phyloP scores from a whole-genome alignment of 2,888 invertebrate species.

The Leuctra nigra region DNA sequence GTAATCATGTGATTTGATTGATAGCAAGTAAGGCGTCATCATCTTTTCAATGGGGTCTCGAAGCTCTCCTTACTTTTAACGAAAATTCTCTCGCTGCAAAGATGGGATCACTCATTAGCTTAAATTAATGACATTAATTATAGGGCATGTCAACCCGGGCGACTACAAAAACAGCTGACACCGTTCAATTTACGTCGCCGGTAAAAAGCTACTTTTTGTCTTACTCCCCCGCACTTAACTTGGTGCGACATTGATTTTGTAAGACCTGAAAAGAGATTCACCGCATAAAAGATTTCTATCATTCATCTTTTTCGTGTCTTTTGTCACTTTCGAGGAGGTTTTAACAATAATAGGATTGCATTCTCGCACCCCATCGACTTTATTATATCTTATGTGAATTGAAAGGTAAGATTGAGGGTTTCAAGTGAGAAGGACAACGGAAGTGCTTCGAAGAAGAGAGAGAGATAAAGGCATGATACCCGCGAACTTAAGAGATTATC shows the following conservation, averaged over 20 bases:
- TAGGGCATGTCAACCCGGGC: conserved; percentile 3
- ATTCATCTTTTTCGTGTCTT: conserved; percentile 21
- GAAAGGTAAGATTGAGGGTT: background rate
- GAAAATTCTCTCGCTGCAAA: too few species aligned
- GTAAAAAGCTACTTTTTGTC: conserved; percentile 14
- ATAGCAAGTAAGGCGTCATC: too few species aligned
- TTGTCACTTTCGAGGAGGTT: conserved; percentile 15
- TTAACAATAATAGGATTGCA: conserved; percentile 20
- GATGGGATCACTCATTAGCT: conserved; percentile 11
- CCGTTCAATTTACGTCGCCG: conserved; percentile 5
- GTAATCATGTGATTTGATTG: too few species aligned
- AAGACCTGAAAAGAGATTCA: conserved; percentile 19
- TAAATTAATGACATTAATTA: conserved; percentile 17
- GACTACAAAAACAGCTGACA: conserved; percentile 16
- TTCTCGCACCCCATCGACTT: conserved; percentile 14
- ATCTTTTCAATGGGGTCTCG: too few species aligned
- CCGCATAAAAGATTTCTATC: conserved; percentile 25
- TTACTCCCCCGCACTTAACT: background rate
- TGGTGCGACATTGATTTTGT: conserved; percentile 12
- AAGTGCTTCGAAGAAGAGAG: too few species aligned
- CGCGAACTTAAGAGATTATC: too few species aligned
- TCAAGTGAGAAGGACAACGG: too few species aligned
- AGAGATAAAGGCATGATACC: too few species aligned
- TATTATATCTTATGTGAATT: conserved; percentile 13
- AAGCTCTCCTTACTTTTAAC: too few species aligned